phyloP scores from a whole-genome alignment of 2,888 invertebrate species.

The Yponomeuta sedellus region DNA sequence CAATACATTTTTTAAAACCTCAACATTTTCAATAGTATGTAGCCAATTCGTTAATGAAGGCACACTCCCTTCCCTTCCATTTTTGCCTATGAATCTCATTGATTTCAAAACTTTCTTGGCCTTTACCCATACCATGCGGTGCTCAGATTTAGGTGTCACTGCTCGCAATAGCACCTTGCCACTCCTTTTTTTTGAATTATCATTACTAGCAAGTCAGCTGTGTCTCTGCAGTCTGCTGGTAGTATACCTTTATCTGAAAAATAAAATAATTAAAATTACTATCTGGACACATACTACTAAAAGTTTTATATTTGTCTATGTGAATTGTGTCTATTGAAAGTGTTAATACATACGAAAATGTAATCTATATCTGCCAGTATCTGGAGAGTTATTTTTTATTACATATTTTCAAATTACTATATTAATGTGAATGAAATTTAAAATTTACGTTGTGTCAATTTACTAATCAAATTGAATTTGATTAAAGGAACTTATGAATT shows the following conservation, averaged over 20 bases:
- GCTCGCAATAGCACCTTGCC: not conserved
- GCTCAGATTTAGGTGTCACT: conserved; percentile 4
- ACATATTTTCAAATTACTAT: no score
- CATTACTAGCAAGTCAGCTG: not conserved
- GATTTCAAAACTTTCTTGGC: conserved; percentile 2
- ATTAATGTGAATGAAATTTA: no score
- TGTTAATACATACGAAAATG: no score
- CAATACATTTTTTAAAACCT: not conserved
- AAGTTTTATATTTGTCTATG: no score
- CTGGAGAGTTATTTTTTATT: no score
- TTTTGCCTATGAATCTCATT: conserved; percentile 5
- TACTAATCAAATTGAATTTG: no score
- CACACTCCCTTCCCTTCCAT: not conserved
- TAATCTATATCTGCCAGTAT: no score
- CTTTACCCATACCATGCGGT: not conserved
- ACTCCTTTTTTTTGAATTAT: not conserved
- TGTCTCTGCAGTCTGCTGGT: conserved; percentile 3
- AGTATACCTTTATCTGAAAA: conserved; percentile 10
- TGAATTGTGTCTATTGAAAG: no score
- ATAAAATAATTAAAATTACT: not conserved
- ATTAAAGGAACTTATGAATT: no score
- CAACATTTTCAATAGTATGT: conserved; percentile 4
- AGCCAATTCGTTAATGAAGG: conserved; percentile 9
- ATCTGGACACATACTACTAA: no score
- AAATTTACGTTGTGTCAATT: no score